Evolutionary conservation across 2,113 vertebrate species (phyloP).

Genomic region (Galemys pyrenaicus): DNA sequence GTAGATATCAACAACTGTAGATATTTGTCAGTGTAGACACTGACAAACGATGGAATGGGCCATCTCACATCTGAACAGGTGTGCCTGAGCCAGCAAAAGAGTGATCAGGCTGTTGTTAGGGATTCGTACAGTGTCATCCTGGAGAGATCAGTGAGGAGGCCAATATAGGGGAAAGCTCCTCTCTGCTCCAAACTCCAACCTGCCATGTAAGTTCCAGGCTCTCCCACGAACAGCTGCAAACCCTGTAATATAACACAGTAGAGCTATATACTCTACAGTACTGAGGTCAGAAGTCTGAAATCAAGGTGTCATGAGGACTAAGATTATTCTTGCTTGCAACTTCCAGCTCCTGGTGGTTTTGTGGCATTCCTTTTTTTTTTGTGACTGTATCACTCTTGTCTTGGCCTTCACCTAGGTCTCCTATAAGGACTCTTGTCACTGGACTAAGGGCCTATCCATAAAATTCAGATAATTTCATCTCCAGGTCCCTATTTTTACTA

Average conservation of each 20-base stretch:
- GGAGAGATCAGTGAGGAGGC: neutral
- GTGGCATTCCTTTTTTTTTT: neutral
- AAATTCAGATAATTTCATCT: neutral
- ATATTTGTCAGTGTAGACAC: neutral
- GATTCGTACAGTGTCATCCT: rapidly evolving
- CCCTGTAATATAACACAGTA: neutral
- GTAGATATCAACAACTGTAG: rapidly evolving
- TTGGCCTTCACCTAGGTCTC: neutral
- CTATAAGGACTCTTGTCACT: neutral
- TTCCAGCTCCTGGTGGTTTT: neutral
- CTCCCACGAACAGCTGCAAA: neutral
- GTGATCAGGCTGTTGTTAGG: rapidly evolving
- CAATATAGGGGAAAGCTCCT: neutral
- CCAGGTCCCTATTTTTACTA: neutral
- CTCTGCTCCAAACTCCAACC: neutral
- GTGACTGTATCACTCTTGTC: no score
- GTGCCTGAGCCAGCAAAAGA: no score
- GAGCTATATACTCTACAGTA: neutral
- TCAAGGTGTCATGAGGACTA: neutral
- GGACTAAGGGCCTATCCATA: neutral
- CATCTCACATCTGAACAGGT: no score
- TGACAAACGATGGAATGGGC: neutral
- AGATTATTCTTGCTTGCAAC: no score
- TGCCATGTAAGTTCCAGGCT: rapidly evolving
- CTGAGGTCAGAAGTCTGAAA: neutral